These are phyloP conservation scores for Nannospalax galili DNA, from an alignment of 2,113 vertebrate species.

Conservation along the genomic window DNA sequence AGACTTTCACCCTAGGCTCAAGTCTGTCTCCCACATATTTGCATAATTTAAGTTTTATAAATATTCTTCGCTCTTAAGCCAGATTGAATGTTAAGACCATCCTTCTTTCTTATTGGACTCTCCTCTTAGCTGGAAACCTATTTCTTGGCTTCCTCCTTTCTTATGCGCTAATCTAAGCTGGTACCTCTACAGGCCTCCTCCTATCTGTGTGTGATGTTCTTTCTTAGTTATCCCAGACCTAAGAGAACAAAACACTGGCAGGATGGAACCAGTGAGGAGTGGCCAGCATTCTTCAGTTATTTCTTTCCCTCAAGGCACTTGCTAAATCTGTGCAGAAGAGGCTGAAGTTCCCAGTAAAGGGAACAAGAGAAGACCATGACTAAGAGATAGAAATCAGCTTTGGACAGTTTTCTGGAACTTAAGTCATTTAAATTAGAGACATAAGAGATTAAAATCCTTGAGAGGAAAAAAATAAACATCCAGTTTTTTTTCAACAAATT, in stretches of 20 bases:
- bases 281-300: not conserved
- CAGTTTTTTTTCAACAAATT: not conserved
- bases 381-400: slow-evolving; percentile 35
- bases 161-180: not conserved
- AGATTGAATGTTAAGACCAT: not conserved
- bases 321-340: not conserved
- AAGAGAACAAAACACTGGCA: slow-evolving; percentile 34
- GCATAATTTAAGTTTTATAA: not conserved
- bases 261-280: too few relatives aligned
- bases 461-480: slow-evolving; percentile 10
- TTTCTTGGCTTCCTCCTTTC: not conserved
- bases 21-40: too few relatives aligned
- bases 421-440: slow-evolving; percentile 53
- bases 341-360: not conserved
- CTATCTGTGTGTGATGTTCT: not conserved
- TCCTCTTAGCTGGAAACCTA: not conserved
- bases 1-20: too few relatives aligned
- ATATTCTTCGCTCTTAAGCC: not conserved
- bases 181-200: not conserved
- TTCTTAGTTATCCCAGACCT: slow-evolving; percentile 13
- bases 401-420: slow-evolving; percentile 20
- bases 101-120: not conserved
- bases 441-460: not conserved
- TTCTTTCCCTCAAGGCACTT: slow-evolving; percentile 2
- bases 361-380: slow-evolving; percentile 11